phyloP scores from a whole-genome alignment of 2,113 vertebrate species.

The Phyllostomus hastatus region DNA sequence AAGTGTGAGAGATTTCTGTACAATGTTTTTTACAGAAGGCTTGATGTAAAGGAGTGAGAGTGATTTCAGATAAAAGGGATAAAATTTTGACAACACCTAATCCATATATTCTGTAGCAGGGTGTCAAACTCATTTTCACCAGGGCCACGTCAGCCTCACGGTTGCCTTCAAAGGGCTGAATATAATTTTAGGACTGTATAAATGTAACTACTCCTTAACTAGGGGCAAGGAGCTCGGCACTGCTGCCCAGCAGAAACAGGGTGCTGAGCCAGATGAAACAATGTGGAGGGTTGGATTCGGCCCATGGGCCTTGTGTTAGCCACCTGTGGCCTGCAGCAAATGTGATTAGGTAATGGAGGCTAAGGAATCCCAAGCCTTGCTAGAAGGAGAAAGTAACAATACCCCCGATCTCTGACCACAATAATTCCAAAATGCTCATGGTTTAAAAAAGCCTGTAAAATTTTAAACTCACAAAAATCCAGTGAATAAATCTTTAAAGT shows the following conservation, averaged over 20 bases:
- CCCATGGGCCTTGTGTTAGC: too few species aligned
- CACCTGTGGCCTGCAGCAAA: not conserved
- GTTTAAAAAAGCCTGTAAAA: not conserved
- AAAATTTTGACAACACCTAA: not conserved
- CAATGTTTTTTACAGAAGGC: not conserved
- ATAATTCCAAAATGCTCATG: not conserved
- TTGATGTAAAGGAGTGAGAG: not conserved
- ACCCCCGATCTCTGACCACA: not conserved
- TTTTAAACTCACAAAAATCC: not conserved
- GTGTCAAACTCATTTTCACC: too few species aligned
- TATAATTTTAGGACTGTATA: too few species aligned
- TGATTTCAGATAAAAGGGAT: conserved; percentile 19
- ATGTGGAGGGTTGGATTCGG: too few species aligned
- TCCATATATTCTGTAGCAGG: not conserved
- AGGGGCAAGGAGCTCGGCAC: too few species aligned
- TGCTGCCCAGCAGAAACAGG: too few species aligned
- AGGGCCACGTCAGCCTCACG: too few species aligned
- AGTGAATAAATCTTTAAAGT: not conserved
- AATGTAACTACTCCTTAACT: too few species aligned
- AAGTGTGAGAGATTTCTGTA: not conserved
- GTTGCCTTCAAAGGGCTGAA: too few species aligned
- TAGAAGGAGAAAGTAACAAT: not conserved
- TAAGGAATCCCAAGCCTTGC: not conserved
- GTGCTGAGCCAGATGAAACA: too few species aligned
- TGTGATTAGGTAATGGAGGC: not conserved